A percentile compares a stretch with the other conserved stretches of the same genome.
phyloP scores from a whole-genome alignment of 2,113 vertebrate genomes.

The Galeopterus variegatus region DNA sequence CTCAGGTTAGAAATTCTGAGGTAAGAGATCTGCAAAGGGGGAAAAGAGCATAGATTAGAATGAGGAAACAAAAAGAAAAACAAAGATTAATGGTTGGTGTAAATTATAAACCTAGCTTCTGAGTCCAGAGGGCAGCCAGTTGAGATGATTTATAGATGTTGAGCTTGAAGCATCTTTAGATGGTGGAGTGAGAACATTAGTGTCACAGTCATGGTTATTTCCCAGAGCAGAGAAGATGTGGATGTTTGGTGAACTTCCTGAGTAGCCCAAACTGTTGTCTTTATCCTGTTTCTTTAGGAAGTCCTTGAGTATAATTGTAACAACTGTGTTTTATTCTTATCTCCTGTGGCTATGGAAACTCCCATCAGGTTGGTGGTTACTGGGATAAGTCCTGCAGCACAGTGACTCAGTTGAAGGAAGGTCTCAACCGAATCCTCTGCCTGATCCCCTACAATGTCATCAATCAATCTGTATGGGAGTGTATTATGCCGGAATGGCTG shows the following conservation, averaged over 20 bases:
- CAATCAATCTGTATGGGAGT: conserved; percentile 98
- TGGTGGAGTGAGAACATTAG: not conserved
- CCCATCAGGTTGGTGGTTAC: conserved; percentile 96
- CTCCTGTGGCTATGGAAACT: conserved; percentile 71
- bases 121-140: not conserved
- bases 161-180: not conserved
- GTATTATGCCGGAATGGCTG: conserved; percentile 99
- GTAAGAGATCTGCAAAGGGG: not conserved
- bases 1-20: not conserved
- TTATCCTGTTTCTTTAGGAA: not conserved
- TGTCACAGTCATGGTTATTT: not conserved
- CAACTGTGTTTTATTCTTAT: conserved; percentile 2
- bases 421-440: conserved; percentile 97
- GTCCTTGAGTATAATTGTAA: conserved; percentile 6
- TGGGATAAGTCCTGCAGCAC: conserved; percentile 99
- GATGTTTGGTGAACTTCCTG: not conserved
- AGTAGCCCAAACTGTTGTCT: not conserved
- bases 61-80: not conserved
- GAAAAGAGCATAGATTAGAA: not conserved
- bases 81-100: not conserved
- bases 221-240: not conserved
- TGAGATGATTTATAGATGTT: not conserved
- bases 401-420: conserved; percentile 98
- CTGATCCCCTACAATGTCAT: conserved; percentile 99
- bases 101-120: not conserved